Base-by-base conservation (phyloP, 1,140 invertebrate species). In the Bursaphelenchus mucronatus region DNA sequence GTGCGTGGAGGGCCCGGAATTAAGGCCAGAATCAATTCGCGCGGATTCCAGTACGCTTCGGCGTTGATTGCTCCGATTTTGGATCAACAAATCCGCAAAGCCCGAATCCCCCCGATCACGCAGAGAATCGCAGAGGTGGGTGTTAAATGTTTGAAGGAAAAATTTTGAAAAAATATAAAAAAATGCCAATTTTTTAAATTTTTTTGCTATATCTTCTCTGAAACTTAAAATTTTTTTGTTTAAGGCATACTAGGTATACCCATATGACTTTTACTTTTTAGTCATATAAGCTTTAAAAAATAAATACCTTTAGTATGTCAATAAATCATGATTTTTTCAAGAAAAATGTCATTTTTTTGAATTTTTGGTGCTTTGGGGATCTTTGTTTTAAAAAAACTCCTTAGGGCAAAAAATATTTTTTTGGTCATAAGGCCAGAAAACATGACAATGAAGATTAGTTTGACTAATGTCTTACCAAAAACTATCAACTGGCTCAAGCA, bases 11-110 rank as follows among this genome's bases (percentile, higher is more conserved):
- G 65, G 39, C 64, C 78, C n/a, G 78, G 78, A 46, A 75, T 80
- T 41, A 74, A 80, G 39, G 78, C 78, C 9, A 49, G 77, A 30
- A 46, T 80, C 17, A 80, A 80, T 44, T 53, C 58, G 44, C 59
- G 78, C 15, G 71, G 66, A 4, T 80, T 80, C 64, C 78, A 80
- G 67, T 80, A 80, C 59, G 65, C 69, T 6, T 66, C 61, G n/a
- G 62, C 61, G 10, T 44, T 80, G 3, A 64, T 78, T 41, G 70
- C 64, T 43, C 70, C 67, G n/a, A 64, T 80, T 30, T 52, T 80
- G 39, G 73, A 70, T 67, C 17, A 68, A 30, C 63, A 73, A 53
- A 79, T 79, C 62, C 57, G 68, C 56, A 57, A 61, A 40, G 75
- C 78, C n/a, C n/a, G 79, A 43, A 64, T 80, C 30, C 78, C 78